Percentiles rank a stretch among this genome's conserved stretches.
Conservation (phyloP, 92 coral and sea anemone species). For the Umimayanthus kanabou region DNA sequence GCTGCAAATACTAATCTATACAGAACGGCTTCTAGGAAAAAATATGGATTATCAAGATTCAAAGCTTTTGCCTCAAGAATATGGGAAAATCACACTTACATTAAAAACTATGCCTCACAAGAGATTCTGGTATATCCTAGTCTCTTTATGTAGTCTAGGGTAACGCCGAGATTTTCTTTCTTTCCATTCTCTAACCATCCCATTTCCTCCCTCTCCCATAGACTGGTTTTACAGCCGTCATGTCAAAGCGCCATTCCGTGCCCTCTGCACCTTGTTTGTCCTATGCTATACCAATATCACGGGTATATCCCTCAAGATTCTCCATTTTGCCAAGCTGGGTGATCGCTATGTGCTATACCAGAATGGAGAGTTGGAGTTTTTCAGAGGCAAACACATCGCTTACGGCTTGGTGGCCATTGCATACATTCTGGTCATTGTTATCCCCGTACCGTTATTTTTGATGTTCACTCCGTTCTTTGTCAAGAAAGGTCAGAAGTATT, state of each 20-base stretch:
- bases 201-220: neutral
- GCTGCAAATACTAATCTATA: no score
- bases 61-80: no score
- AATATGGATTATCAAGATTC: no score
- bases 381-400: slow-evolving; percentile 67
- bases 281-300: slow-evolving; percentile 91
- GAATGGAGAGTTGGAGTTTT: slow-evolving; percentile 71
- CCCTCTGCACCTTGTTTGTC: slow-evolving; percentile 90
- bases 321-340: slow-evolving; percentile 68
- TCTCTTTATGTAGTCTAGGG: neutral
- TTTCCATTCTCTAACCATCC: neutral
- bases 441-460: slow-evolving; percentile 83
- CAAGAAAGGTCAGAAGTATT: slow-evolving; percentile 59
- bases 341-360: slow-evolving; percentile 56
- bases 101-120: no score
- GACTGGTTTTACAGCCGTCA: slow-evolving; percentile 84
- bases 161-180: neutral
- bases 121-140: neutral
- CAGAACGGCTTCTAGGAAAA: no score
- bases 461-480: slow-evolving; percentile 80
- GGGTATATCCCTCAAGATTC: slow-evolving; percentile 72
- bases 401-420: slow-evolving; percentile 78
- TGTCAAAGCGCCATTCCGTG: slow-evolving; percentile 86
- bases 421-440: slow-evolving; percentile 63
- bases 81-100: no score